Evolutionary conservation across 2,888 invertebrate genomes (phyloP), one percentile per base, ranked within the genome.

Genomic region (Athalia cordata): DNA sequence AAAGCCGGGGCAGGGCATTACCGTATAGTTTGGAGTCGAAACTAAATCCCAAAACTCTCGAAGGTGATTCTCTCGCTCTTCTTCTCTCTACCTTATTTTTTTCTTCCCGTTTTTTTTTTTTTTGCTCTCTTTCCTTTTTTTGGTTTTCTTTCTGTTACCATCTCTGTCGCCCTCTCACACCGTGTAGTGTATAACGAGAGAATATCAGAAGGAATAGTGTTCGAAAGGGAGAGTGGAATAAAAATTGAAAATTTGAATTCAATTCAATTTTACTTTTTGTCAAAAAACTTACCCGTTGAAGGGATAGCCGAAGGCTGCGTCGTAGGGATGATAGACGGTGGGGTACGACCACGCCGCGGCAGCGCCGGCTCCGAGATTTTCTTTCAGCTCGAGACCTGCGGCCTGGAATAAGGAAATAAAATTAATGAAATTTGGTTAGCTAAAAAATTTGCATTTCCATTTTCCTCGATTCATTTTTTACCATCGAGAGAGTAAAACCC

Each of bases 321-420:
- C 98, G 91, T 98, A 98, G 75, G 97, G 97, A 91, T 98, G 97
- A 91, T 97, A 97, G 82, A 97, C 96, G 64, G 96, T 95, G 78
- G 97, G 96, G 91, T 97, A 97, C 83, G 96, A 96, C 97, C 97
- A 97, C 79, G 95, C 94, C 79, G 96, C 95, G 75, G 92, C 92
- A 78, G 95, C 96, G 82, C 95, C 95, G 55, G 95, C 94, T 74
- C 96, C 95, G 82, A 97, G 91, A 90, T 96, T 97, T 91, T 97
- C 97, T 91, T 97, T 97, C 86, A 97, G 92, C 90, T 97, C 97
- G 85, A 97, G 93, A 75, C 96, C 96, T 70, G 94, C 94, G 86
- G 96, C 95, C 96, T 96, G 93, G 79, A 91, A 91, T n/a, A n/a
- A n/a, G n/a, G n/a, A 84, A 89, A 89, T 79, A n/a, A 65, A 43